Percentiles rank a stretch among this genome's conserved stretches.
phyloP scores from a whole-genome alignment of 2,797 vertebrate genomes.

The Neomorphus geoffroyi region DNA sequence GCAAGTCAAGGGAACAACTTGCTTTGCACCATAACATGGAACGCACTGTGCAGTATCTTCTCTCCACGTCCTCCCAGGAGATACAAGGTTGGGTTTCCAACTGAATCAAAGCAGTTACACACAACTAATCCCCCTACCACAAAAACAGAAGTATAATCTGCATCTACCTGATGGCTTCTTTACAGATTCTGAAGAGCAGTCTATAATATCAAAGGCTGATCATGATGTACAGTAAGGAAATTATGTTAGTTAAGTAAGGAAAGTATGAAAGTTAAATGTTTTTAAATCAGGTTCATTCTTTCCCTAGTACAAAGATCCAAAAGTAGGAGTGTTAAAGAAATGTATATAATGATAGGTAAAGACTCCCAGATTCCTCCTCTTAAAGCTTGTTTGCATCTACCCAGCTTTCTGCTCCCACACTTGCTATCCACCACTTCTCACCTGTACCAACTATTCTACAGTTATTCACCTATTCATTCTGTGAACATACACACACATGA shows the following conservation, averaged over 20 bases:
- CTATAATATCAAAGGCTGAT: neutral
- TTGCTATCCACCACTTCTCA: neutral
- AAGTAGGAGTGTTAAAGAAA: neutral
- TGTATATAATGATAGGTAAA: neutral
- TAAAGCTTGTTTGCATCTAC: neutral
- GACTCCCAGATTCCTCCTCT: neutral
- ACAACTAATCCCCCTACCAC: neutral
- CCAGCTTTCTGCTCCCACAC: neutral
- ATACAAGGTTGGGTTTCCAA: neutral
- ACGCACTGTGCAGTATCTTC: neutral
- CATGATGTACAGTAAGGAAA: neutral
- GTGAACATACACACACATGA: neutral
- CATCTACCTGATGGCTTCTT: neutral
- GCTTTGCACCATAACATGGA: neutral
- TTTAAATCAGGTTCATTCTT: neutral
- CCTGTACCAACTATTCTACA: neutral
- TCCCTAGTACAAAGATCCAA: neutral
- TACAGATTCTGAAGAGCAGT: neutral
- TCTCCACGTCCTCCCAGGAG: neutral
- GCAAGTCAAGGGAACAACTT: neutral
- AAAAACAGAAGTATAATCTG: neutral
- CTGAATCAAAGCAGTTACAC: neutral
- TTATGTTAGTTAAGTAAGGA: too few relatives aligned
- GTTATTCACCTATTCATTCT: neutral
- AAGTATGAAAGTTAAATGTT: too few relatives aligned